Conservation (phyloP, 2,113 vertebrate species). For the Puffinus mauretanicus region DNA sequence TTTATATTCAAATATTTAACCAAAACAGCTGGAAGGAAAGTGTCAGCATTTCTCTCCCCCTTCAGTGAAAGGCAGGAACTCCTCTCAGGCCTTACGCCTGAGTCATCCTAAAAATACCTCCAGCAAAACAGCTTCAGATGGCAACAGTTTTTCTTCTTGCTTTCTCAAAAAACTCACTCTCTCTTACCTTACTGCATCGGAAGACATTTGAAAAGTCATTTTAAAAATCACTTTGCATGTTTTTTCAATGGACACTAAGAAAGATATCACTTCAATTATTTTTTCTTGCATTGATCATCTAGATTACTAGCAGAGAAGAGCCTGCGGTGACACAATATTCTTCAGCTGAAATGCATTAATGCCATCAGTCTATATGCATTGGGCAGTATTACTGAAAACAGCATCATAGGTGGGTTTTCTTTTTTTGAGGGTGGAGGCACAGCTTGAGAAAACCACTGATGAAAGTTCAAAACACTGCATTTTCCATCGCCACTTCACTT, state of each 20-base stretch:
- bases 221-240: neutral
- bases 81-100: neutral
- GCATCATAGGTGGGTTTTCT: neutral
- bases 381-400: neutral
- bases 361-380: neutral
- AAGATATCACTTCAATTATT: neutral
- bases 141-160: neutral
- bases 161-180: neutral
- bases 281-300: neutral
- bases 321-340: neutral
- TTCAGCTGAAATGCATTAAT: neutral
- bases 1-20: neutral
- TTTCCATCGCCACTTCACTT: neutral
- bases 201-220: neutral
- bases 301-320: neutral
- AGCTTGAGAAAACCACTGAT: neutral
- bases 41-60: neutral
- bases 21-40: slow-evolving; percentile 11
- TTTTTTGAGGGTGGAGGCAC: neutral
- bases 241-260: neutral
- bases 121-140: slow-evolving; percentile 18
- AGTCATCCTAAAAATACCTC: slow-evolving; percentile 44
- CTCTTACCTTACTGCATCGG: neutral
- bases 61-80: neutral
- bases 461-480: neutral